phyloP scores from a whole-genome alignment of 2,113 vertebrate species.

The Tapirus terrestris region DNA sequence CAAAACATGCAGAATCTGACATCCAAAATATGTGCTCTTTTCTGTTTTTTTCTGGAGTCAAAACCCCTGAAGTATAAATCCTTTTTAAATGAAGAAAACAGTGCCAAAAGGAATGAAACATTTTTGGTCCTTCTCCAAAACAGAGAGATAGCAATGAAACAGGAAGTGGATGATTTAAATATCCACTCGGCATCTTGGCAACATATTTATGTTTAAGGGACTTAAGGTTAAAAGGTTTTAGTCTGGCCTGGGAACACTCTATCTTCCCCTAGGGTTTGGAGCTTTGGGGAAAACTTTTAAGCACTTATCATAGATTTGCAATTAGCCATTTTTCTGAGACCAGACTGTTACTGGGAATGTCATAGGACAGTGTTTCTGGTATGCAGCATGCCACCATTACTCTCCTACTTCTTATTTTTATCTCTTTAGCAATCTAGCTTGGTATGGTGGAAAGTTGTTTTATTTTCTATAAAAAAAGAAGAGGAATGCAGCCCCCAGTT shows the following conservation, averaged over 20 bases:
- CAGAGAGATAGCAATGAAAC: slow-evolving; percentile 82
- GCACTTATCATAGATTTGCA: slow-evolving; percentile 81
- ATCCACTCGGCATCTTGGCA: slow-evolving; percentile 79
- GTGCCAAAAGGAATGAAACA: slow-evolving; percentile 81
- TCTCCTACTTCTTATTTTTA: background rate
- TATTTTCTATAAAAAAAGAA: slow-evolving; percentile 53
- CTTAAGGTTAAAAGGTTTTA: slow-evolving; percentile 82
- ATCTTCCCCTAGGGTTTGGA: slow-evolving; percentile 74
- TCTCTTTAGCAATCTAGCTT: background rate
- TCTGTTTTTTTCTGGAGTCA: slow-evolving; percentile 64
- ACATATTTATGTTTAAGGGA: slow-evolving; percentile 77
- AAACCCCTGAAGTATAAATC: slow-evolving; percentile 84
- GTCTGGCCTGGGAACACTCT: slow-evolving; percentile 83
- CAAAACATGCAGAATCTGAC: slow-evolving; percentile 79
- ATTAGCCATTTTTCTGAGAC: slow-evolving; percentile 76
- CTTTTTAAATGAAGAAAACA: slow-evolving; percentile 85
- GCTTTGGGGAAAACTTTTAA: slow-evolving; percentile 81
- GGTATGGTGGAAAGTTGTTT: background rate
- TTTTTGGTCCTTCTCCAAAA: slow-evolving; percentile 82
- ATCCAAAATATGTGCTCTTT: slow-evolving; percentile 74
- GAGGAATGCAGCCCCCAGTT: background rate
- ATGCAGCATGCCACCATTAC: background rate
- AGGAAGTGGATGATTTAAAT: slow-evolving; percentile 85
- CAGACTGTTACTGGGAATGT: slow-evolving; percentile 48
- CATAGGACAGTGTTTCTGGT: background rate